These are phyloP conservation scores for Oophaga sylvatica DNA, from an alignment of 2,797 vertebrate genomes.

Conservation along the genomic window DNA sequence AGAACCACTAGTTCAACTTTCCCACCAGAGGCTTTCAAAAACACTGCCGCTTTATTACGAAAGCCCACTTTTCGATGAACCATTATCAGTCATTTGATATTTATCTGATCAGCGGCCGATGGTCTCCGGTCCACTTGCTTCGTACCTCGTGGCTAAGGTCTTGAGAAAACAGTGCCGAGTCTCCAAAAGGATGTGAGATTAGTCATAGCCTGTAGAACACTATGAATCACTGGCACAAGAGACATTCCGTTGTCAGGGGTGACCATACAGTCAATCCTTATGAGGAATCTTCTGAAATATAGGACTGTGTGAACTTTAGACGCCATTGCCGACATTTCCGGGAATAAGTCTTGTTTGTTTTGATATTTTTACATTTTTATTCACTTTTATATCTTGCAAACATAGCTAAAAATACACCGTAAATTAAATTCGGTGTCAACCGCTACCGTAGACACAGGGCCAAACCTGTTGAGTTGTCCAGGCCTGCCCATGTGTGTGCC, in stretches of 20 bases:
- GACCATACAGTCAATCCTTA: neutral
- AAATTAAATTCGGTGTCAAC: slow-evolving; percentile 2
- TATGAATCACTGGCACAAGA: neutral
- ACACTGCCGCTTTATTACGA: neutral
- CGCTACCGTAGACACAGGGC: slow-evolving; percentile 1
- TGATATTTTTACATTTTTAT: neutral
- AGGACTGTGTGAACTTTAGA: neutral
- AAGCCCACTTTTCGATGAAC: neutral
- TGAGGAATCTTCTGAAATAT: no score
- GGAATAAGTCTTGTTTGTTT: neutral
- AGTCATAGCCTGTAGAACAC: slow-evolving; percentile 5
- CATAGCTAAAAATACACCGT: slow-evolving; percentile 7
- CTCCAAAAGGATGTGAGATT: neutral
- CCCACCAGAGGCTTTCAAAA: no score
- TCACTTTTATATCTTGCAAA: neutral
- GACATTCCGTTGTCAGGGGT: slow-evolving; percentile 8
- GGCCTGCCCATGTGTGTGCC: slow-evolving; percentile 4
- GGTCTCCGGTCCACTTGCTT: neutral
- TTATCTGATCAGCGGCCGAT: neutral
- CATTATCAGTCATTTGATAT: neutral
- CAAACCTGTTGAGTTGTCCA: neutral
- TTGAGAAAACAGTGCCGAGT: neutral
- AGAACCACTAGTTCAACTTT: neutral
- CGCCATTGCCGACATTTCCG: neutral
- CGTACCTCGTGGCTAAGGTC: neutral